Evolutionary conservation across 2,113 vertebrate species (phyloP).

Genomic region (Notarius quadriscutis): DNA sequence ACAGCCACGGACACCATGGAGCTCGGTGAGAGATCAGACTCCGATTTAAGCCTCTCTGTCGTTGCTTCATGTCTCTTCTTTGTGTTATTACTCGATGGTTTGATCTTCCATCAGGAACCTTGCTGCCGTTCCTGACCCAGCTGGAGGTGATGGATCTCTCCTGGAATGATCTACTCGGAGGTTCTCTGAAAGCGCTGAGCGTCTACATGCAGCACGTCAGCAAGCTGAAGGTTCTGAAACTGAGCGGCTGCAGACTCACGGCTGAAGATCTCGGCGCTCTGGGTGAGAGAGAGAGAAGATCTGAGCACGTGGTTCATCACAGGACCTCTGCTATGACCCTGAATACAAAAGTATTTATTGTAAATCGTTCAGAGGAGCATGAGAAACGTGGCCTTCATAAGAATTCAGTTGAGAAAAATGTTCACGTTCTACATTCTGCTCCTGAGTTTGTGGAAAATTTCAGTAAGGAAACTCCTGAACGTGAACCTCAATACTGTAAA

Average conservation of each 20-base stretch:
- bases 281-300: slow-evolving; percentile 64
- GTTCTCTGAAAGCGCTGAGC: slow-evolving; percentile 71
- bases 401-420: neutral
- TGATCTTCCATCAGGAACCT: slow-evolving; percentile 60
- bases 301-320: neutral
- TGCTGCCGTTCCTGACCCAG: slow-evolving; percentile 75
- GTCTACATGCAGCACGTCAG: slow-evolving; percentile 73
- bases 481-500: neutral
- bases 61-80: neutral
- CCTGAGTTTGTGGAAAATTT: neutral
- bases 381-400: neutral
- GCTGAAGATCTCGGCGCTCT: slow-evolving; percentile 75
- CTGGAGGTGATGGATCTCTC: slow-evolving; percentile 85
- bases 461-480: neutral
- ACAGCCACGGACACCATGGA: slow-evolving; percentile 74
- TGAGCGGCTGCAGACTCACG: slow-evolving; percentile 80
- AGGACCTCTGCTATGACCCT: too few relatives aligned
- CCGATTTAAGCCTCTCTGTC: neutral
- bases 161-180: slow-evolving; percentile 84
- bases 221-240: slow-evolving; percentile 74
- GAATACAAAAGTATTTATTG: neutral
- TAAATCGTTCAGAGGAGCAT: neutral
- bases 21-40: slow-evolving; percentile 68
- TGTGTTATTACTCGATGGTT: neutral
- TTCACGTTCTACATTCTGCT: neutral